Percentiles rank a stretch among this genome's conserved stretches.
phyloP scores from a whole-genome alignment of 2,888 invertebrate genomes.

The Polyommatus iphigenia region DNA sequence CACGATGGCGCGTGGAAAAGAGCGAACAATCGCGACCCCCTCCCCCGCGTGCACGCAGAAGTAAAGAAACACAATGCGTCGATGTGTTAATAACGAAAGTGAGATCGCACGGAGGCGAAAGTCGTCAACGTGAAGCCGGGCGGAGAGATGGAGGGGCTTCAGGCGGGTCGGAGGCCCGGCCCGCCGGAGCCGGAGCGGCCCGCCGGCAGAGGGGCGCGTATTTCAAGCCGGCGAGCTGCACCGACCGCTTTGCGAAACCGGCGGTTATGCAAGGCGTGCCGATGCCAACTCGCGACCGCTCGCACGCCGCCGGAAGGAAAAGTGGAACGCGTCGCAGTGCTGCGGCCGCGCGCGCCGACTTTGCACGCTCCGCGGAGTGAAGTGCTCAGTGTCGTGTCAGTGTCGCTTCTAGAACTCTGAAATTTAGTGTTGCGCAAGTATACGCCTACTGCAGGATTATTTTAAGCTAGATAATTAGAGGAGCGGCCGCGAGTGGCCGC shows the following conservation, averaged over 20 bases:
- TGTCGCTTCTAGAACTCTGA: constrained; percentile 76
- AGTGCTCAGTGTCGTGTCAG: constrained; percentile 76
- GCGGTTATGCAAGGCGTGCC: constrained; percentile 77
- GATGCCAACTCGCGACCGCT: constrained; percentile 75
- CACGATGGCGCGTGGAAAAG: constrained; percentile 31
- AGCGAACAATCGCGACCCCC: not conserved
- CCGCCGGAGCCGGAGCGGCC: constrained; percentile 48
- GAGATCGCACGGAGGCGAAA: constrained; percentile 65
- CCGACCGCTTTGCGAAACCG: constrained; percentile 77
- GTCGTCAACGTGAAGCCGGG: constrained; percentile 69
- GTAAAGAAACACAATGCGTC: constrained; percentile 49
- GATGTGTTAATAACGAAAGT: constrained; percentile 64
- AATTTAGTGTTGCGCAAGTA: constrained; percentile 75
- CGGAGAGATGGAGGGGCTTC: constrained; percentile 57
- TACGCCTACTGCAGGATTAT: constrained; percentile 74
- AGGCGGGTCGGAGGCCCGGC: constrained; percentile 52
- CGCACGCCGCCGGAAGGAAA: constrained; percentile 75
- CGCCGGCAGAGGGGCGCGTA: constrained; percentile 70
- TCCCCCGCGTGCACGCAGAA: constrained; percentile 29
- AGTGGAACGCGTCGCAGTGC: constrained; percentile 79
- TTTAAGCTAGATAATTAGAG: constrained; percentile 69
- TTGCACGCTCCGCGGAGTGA: constrained; percentile 72
- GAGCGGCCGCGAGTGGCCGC: constrained; percentile 47
- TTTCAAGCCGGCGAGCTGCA: constrained; percentile 76
- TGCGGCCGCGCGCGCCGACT: constrained; percentile 73